Base-by-base conservation (phyloP, 2,797 vertebrate genomes). In the Semaprochilodus insignis region DNA sequence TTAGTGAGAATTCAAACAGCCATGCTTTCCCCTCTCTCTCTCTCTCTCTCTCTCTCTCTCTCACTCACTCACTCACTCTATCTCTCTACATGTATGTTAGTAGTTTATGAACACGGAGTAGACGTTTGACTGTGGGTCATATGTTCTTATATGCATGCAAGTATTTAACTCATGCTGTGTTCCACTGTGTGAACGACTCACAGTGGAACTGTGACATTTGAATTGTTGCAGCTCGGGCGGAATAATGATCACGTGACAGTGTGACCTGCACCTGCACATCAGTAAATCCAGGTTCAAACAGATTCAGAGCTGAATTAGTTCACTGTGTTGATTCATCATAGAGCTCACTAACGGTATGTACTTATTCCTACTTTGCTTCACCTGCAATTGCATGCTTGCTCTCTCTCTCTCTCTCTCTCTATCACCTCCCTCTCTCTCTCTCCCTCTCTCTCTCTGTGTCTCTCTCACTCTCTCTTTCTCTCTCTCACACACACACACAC, bases 381-480 rank as follows among this genome's bases (percentile, higher is more conserved):
- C 63, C 27, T 34, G 51, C 34, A 15, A 31, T 34, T 44, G 23
- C 34, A 57, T 75, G 65, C 66, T 6, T 15, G 7, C 40, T 77
- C 34, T 60, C 80, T 62, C 40, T 44, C 40, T 44, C 75, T 55
- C 36, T 40, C 36, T 40, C 40, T 44, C 40, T 44, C 40, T 31
- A 31, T 31, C 31, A 31, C 31, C 31, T 77, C 17, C 77, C 66
- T 66, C 73, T 73, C 13, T 51, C 25, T 54, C 44, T n/a, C 73
- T 2, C 21, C 21, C 40, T 44, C 2, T 44, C 67, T 52, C 17
- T 73, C 69, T 72, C 52, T 48, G 40, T 62, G 34, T 73, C 80
- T 69, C 75, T 73, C 44, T 77, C 17, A 77, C 66, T 66, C 73
- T 73, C 13, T 51, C 25, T 54, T 27, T n/a, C 78, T 2, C 14